Evolutionary conservation across 2,888 invertebrate genomes (phyloP).

Genomic region (Agrotis exclamationis): DNA sequence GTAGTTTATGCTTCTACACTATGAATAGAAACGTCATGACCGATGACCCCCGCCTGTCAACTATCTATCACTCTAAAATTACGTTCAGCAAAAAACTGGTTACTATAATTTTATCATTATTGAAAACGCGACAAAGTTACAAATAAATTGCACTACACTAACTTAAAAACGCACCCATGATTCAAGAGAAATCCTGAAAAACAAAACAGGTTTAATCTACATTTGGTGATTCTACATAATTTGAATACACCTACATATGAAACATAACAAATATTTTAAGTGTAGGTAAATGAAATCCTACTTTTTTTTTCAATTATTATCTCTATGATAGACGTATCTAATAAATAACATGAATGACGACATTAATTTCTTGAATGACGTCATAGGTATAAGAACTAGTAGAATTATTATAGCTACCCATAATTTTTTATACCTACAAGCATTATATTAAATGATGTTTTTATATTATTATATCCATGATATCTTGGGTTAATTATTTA

Average conservation of each 20-base stretch:
- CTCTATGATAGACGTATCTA: background rate
- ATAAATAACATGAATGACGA: background rate
- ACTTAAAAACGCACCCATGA: too few species aligned
- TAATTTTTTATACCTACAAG: conserved; percentile 9
- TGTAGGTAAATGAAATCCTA: background rate
- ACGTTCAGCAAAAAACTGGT: too few species aligned
- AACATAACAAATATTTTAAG: background rate
- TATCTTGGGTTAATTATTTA: conserved; percentile 24
- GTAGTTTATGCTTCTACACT: too few species aligned
- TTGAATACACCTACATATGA: background rate
- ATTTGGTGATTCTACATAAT: conserved; percentile 2
- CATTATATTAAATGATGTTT: conserved; percentile 7
- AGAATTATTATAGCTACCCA: conserved; percentile 7
- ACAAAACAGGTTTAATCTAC: background rate
- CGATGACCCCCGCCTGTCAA: too few species aligned
- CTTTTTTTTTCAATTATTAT: conserved; percentile 16
- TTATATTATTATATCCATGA: conserved; percentile 17
- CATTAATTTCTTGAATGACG: conserved; percentile 35
- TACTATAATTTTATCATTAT: too few species aligned
- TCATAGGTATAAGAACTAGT: conserved; percentile 24
- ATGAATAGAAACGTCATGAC: too few species aligned
- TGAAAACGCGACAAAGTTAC: too few species aligned
- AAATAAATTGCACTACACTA: too few species aligned
- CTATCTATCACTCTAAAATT: too few species aligned
- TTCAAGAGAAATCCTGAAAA: too few species aligned